A percentile compares a stretch with the other conserved stretches of the same genome.
These are phyloP conservation scores for Symphodus melops DNA, from an alignment of 2,113 vertebrate genomes.

Conservation along the genomic window DNA sequence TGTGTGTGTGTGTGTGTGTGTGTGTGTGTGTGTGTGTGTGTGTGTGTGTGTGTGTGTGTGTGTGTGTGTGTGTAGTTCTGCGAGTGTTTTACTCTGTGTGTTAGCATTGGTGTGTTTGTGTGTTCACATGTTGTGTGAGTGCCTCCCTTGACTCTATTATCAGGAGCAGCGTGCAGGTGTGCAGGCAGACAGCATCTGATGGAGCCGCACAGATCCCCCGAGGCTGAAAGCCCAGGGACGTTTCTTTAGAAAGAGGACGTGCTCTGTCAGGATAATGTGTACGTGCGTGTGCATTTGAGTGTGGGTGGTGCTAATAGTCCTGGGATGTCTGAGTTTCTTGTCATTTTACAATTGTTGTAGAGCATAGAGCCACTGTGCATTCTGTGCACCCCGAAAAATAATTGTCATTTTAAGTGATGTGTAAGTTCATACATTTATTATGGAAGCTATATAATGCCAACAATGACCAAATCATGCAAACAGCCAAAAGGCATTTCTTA, in stretches of 20 bases:
- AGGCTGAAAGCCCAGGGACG: slow-evolving; percentile 23
- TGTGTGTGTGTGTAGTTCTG: slow-evolving; percentile 5
- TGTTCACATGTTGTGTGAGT: slow-evolving; percentile 4
- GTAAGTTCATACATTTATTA: not conserved
- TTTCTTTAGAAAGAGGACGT: slow-evolving; percentile 1
- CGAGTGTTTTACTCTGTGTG: not conserved
- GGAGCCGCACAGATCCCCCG: slow-evolving; percentile 10
- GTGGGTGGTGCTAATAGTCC: slow-evolving; percentile 1
- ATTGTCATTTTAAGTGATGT: not conserved
- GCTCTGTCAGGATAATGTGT: not conserved
- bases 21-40: slow-evolving; percentile 1
- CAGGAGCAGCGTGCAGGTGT: slow-evolving; percentile 60
- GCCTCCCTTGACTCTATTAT: slow-evolving; percentile 35
- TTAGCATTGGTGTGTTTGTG: slow-evolving; percentile 19
- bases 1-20: not conserved
- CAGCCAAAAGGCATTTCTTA: no score
- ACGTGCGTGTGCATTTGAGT: not conserved
- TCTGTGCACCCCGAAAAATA: not conserved
- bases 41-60: not conserved
- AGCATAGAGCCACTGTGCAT: not conserved
- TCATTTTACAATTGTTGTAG: not conserved
- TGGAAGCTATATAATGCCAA: no score
- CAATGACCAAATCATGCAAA: no score
- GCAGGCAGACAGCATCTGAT: slow-evolving; percentile 41
- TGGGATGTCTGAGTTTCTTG: slow-evolving; percentile 1